These are phyloP conservation scores for Microctonus hyperodae DNA, from an alignment of 2,888 invertebrate genomes.

Conservation along the genomic window DNA sequence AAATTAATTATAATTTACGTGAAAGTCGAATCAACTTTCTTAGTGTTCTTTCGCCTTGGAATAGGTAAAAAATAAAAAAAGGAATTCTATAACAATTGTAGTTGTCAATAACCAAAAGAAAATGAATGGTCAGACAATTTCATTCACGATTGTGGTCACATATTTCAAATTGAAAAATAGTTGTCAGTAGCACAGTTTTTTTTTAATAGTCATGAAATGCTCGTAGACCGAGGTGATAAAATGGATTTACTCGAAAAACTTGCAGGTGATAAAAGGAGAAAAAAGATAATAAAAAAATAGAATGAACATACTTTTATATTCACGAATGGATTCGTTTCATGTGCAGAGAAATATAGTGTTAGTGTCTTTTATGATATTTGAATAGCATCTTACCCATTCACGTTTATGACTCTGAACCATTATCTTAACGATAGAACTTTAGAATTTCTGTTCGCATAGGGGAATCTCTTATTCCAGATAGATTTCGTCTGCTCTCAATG, in stretches of 20 bases:
- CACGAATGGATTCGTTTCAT: conserved; percentile 27
- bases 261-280: background rate
- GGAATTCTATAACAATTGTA: background rate
- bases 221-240: conserved; percentile 8
- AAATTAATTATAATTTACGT: background rate
- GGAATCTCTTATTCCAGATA: background rate
- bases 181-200: background rate
- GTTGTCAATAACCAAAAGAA: background rate
- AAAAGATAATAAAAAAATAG: conserved; percentile 2
- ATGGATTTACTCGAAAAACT: background rate
- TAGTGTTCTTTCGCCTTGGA: background rate
- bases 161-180: background rate
- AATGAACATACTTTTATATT: conserved; percentile 22
- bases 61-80: background rate
- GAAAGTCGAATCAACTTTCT: background rate
- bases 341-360: conserved; percentile 8
- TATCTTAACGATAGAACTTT: background rate
- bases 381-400: conserved; percentile 6
- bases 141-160: background rate
- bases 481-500: background rate
- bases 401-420: background rate
- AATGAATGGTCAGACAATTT: background rate
- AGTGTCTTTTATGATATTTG: background rate
- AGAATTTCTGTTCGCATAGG: background rate
- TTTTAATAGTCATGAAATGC: background rate